Evolutionary conservation across 1,140 invertebrate species (phyloP).

Genomic region (Brachionus paranguensis): DNA sequence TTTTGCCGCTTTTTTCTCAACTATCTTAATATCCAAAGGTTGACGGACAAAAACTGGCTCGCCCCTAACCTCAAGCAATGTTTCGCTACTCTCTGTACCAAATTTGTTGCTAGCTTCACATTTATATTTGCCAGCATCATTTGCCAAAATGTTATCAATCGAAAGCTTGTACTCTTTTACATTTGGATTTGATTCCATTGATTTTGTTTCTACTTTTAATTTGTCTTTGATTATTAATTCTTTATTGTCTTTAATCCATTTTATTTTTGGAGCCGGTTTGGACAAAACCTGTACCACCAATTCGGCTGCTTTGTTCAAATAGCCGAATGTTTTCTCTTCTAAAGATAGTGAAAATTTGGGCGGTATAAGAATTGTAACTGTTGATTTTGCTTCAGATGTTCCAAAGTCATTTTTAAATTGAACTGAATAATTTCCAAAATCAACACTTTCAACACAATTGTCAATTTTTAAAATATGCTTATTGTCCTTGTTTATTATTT

Average conservation of each 20-base stretch:
- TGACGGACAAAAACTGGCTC: constrained; percentile 33
- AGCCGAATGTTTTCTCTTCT: not conserved
- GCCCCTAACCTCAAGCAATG: not conserved
- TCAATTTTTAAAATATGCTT: constrained; percentile 43
- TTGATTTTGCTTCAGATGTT: not conserved
- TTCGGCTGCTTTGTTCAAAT: not conserved
- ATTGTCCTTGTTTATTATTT: constrained; percentile 44
- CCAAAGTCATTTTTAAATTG: constrained; percentile 35
- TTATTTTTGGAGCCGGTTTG: constrained; percentile 33
- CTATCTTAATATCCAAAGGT: not conserved
- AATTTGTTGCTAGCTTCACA: constrained; percentile 7
- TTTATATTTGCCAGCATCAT: constrained; percentile 33
- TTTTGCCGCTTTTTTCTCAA: constrained; percentile 15
- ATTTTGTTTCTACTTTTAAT: constrained; percentile 1
- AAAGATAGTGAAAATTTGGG: constrained; percentile 12
- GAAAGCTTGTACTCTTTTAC: constrained; percentile 1
- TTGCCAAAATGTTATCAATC: not conserved
- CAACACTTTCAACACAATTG: not conserved
- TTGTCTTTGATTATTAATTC: constrained; percentile 27
- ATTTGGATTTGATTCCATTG: not conserved
- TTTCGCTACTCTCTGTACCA: not conserved
- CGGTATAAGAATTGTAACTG: constrained; percentile 22
- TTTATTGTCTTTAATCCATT: constrained; percentile 31
- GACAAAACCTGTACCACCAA: constrained; percentile 1
- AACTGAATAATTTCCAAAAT: constrained; percentile 16